phyloP scores from a whole-genome alignment of 2,113 vertebrate species.

The Gavia stellata region DNA sequence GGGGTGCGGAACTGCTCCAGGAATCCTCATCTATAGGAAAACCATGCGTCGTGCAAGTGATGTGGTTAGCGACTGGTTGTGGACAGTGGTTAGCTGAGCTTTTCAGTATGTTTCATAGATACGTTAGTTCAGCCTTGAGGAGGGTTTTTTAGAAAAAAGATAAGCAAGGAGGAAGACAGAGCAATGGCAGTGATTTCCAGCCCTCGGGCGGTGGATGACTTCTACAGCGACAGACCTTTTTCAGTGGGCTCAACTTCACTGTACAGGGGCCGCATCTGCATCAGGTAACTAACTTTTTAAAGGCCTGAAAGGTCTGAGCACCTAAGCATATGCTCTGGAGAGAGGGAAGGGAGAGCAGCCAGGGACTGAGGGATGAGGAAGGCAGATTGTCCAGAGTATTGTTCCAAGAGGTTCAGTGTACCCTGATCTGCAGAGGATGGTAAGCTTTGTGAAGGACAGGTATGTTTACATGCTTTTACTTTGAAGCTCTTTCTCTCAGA shows the following conservation, averaged over 20 bases:
- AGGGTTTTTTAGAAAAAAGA: not conserved
- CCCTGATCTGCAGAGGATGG: not conserved
- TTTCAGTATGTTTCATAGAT: no score
- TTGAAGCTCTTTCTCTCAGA: not conserved
- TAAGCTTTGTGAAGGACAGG: not conserved
- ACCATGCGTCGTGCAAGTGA: rapidly evolving
- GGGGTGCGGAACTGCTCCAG: not conserved
- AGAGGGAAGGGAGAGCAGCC: not conserved
- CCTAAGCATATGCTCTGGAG: not conserved
- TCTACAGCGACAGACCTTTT: not conserved
- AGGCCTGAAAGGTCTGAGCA: not conserved
- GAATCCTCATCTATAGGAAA: not conserved
- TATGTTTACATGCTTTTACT: not conserved
- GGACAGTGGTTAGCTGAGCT: not conserved
- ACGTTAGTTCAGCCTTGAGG: not conserved
- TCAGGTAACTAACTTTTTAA: not conserved
- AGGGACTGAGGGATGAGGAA: not conserved
- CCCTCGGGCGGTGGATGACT: not conserved
- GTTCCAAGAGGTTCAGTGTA: not conserved
- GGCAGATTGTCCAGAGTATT: not conserved
- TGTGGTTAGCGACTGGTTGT: rapidly evolving
- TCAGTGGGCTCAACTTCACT: not conserved
- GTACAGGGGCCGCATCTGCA: not conserved
- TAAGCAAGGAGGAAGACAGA: not conserved
- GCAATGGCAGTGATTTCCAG: not conserved